A percentile compares a stretch with the other conserved stretches of the same genome.
Evolutionary conservation across 2,113 vertebrate genomes (phyloP).

Genomic region (Pelmatolapia mariae): DNA sequence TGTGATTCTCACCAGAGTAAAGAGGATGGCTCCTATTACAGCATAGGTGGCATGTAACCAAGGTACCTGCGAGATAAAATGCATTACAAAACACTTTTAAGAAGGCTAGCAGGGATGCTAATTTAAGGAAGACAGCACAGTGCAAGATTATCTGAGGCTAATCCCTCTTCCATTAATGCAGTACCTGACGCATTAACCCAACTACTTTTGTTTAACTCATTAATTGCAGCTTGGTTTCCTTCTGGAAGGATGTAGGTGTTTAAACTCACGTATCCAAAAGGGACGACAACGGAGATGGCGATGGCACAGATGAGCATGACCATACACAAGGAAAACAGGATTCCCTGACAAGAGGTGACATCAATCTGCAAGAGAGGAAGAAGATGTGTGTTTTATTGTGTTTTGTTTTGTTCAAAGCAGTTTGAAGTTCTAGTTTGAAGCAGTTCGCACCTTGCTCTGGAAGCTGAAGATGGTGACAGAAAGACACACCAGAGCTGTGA

Average conservation of each 20-base stretch:
- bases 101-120: not conserved
- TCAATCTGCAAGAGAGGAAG: constrained; percentile 72
- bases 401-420: not conserved
- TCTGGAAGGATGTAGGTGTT: not conserved
- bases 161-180: constrained; percentile 7
- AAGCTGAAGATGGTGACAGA: constrained; percentile 92
- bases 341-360: constrained; percentile 86
- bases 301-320: constrained; percentile 84
- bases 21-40: constrained; percentile 81
- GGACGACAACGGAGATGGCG: constrained; percentile 78
- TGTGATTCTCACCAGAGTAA: constrained; percentile 84
- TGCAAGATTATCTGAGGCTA: constrained; percentile 30
- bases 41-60: constrained; percentile 89
- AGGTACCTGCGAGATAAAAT: constrained; percentile 74
- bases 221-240: not conserved
- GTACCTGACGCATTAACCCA: not conserved
- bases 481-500: constrained; percentile 87
- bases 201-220: not conserved
- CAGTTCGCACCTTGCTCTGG: constrained; percentile 83
- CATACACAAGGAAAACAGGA: constrained; percentile 85
- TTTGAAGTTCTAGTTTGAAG: not conserved
- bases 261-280: constrained; percentile 86
- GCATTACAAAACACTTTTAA: constrained; percentile 11
- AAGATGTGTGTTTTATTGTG: not conserved
- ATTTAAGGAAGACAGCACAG: constrained; percentile 11